Percentiles rank a stretch among this genome's conserved stretches.
Evolutionary conservation across 2,113 vertebrate species (phyloP).

Genomic region (Meriones unguiculatus): DNA sequence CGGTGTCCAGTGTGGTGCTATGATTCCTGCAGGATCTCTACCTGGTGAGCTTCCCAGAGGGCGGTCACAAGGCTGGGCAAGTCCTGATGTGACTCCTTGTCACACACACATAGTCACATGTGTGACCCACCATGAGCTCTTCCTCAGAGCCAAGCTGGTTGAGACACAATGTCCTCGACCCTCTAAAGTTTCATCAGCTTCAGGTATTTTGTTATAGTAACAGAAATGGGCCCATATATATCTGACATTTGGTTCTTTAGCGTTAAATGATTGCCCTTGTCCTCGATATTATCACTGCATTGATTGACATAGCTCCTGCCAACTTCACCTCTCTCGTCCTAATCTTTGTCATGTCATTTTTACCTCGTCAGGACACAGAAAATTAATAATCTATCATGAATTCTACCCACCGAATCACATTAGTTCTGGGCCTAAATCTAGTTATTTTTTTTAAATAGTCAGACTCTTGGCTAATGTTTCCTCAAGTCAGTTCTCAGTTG

Average conservation of each 20-base stretch:
- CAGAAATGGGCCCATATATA: not conserved
- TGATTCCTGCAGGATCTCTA: not conserved
- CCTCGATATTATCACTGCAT: not conserved
- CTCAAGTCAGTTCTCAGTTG: not conserved
- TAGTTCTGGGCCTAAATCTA: constrained; percentile 11
- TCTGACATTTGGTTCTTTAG: not conserved
- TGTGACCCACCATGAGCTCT: not conserved
- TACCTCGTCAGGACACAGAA: not conserved
- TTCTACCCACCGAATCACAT: not conserved
- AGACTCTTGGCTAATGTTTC: constrained; percentile 2
- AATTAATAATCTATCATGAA: not conserved
- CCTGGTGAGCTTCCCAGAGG: not conserved
- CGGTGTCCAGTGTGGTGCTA: not conserved
- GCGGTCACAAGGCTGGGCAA: not conserved
- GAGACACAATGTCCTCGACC: not conserved
- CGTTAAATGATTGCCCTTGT: constrained; percentile 6
- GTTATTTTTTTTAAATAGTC: not conserved
- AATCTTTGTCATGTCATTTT: constrained; percentile 20
- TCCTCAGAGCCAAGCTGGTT: not conserved
- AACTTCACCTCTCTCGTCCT: not conserved
- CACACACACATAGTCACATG: no score
- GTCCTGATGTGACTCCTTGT: not conserved
- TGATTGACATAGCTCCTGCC: not conserved
- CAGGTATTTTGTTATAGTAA: not conserved
- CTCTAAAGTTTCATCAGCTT: not conserved